Evolutionary conservation across 2,797 vertebrate species (phyloP).

Genomic region (Odontamblyopus lacepedii): DNA sequence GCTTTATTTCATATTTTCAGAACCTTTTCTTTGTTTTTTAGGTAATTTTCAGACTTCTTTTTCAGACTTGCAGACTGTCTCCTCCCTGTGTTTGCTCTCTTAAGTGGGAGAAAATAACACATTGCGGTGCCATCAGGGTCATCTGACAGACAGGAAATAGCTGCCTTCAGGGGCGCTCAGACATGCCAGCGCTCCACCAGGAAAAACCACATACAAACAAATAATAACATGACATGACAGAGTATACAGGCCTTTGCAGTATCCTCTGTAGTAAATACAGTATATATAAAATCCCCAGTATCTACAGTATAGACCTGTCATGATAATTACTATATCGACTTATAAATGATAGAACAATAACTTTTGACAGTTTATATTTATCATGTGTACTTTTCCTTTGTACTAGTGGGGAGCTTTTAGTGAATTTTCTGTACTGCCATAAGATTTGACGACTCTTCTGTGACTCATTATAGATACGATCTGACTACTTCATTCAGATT

Average conservation of each 20-base stretch:
- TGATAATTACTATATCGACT: too few relatives aligned
- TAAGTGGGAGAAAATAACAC: background rate
- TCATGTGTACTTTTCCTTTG: too few relatives aligned
- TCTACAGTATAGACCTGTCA: too few relatives aligned
- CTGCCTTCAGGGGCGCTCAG: background rate
- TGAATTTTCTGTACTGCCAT: too few relatives aligned
- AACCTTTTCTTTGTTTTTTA: too few relatives aligned
- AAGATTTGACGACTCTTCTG: too few relatives aligned
- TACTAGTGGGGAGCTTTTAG: too few relatives aligned
- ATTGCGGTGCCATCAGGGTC: background rate
- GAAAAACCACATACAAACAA: background rate
- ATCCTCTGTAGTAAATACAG: background rate
- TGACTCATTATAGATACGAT: too few relatives aligned
- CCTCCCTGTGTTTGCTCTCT: background rate
- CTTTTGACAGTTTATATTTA: too few relatives aligned
- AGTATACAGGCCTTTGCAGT: background rate
- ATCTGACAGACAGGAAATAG: slow-evolving; percentile 4
- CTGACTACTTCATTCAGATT: too few relatives aligned
- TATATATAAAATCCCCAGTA: background rate
- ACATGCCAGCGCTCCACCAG: background rate
- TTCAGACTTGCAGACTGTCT: background rate
- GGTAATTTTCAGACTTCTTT: background rate
- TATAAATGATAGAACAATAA: too few relatives aligned
- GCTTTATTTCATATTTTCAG: too few relatives aligned
- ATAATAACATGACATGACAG: background rate